A percentile compares a stretch with the other conserved stretches of the same genome.
These are phyloP conservation scores for Monodelphis domestica DNA, from an alignment of 2,797 vertebrate species.

Conservation along the genomic window DNA sequence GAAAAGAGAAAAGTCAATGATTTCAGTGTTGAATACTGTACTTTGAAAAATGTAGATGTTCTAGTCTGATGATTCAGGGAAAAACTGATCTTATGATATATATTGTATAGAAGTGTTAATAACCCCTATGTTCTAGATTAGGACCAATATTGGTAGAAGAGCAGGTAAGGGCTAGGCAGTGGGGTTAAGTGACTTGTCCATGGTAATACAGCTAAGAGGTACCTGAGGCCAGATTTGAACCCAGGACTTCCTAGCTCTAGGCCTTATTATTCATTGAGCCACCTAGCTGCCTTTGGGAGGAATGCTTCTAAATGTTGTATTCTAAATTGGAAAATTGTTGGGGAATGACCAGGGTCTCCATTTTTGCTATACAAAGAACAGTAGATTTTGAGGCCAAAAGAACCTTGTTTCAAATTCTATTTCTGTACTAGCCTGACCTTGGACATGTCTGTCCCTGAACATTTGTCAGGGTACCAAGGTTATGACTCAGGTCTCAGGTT, in stretches of 20 bases:
- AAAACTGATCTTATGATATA: neutral
- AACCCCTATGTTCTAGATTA: too few species aligned
- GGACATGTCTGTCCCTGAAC: neutral
- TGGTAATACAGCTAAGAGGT: too few species aligned
- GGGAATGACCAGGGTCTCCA: neutral
- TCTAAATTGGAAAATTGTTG: neutral
- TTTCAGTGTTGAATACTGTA: neutral
- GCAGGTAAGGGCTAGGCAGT: too few species aligned
- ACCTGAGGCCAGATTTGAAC: too few species aligned
- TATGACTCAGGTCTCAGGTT: neutral
- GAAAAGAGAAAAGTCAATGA: neutral
- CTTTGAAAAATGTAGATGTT: neutral
- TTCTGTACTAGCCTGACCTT: neutral
- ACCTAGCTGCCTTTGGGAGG: too few species aligned
- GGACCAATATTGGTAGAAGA: too few species aligned
- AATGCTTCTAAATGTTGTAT: neutral
- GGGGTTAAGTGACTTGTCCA: too few species aligned
- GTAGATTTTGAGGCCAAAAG: neutral
- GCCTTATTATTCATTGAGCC: too few species aligned
- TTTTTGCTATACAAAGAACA: neutral
- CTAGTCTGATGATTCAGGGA: neutral
- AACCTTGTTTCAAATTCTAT: accelerated
- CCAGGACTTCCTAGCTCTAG: too few species aligned
- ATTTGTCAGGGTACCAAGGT: neutral
- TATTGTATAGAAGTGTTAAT: neutral